A percentile compares a stretch with the other conserved stretches of the same genome.
These are phyloP conservation scores for Phaedon cochleariae DNA, from an alignment of 2,888 invertebrate species.

Conservation along the genomic window DNA sequence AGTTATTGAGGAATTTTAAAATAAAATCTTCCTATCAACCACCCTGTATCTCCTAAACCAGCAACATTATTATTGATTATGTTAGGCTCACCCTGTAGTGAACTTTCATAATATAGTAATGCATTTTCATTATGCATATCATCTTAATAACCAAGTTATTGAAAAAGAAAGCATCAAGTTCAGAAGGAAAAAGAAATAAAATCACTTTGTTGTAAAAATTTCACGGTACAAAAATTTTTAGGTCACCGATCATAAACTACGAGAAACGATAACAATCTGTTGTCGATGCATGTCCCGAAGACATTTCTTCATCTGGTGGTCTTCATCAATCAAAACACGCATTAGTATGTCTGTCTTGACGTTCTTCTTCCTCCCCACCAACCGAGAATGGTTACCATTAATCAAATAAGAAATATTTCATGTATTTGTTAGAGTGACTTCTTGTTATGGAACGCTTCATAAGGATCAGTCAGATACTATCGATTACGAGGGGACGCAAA, in stretches of 20 bases:
- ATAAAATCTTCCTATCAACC: too few relatives aligned
- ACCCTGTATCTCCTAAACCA: too few relatives aligned
- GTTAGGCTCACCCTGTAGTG: too few relatives aligned
- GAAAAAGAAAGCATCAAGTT: too few relatives aligned
- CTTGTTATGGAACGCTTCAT: conserved; percentile 47
- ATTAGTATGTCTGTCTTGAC: conserved; percentile 54
- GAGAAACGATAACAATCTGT: conserved; percentile 56
- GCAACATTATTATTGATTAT: too few relatives aligned
- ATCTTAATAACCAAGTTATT: too few relatives aligned
- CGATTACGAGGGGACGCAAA: not conserved
- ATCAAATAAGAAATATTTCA: conserved; percentile 55
- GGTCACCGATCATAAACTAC: conserved; percentile 21
- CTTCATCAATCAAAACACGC: conserved; percentile 61
- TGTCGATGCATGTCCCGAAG: conserved; percentile 60
- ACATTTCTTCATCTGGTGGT: conserved; percentile 62
- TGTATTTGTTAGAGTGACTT: conserved; percentile 49
- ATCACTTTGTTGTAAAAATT: too few relatives aligned
- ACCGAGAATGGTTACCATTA: conserved; percentile 51
- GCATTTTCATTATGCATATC: too few relatives aligned
- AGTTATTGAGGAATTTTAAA: too few relatives aligned
- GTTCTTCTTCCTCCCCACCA: conserved; percentile 42
- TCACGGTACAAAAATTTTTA: too few relatives aligned
- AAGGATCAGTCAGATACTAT: conserved; percentile 1
- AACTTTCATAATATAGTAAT: too few relatives aligned
- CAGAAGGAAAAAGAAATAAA: too few relatives aligned